Percentiles rank a stretch among this genome's conserved stretches.
Conservation (phyloP, 2,888 invertebrate genomes). For the Elmis aenea region DNA sequence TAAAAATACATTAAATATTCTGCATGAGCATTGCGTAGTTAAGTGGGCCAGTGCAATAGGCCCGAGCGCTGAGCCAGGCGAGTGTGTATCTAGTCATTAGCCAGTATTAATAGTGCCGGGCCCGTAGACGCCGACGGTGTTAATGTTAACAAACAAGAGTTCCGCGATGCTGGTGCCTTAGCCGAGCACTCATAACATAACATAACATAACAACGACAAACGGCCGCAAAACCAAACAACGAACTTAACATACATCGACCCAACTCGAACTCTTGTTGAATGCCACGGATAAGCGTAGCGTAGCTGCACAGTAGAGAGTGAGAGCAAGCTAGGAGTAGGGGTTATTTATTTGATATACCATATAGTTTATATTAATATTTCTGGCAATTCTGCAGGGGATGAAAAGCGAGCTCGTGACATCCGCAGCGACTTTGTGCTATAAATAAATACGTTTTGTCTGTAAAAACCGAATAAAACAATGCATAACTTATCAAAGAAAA, state of each 20-base stretch:
- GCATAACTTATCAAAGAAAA: slow-evolving; percentile 22
- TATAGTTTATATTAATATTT: slow-evolving; percentile 41
- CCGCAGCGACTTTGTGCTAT: slow-evolving; percentile 24
- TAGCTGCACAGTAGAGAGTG: slow-evolving; percentile 23
- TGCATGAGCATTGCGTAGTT: slow-evolving; percentile 1
- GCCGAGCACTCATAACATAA: slow-evolving; percentile 11
- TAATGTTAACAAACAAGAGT: slow-evolving; percentile 16
- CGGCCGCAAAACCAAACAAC: slow-evolving; percentile 7
- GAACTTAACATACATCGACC: slow-evolving; percentile 10
- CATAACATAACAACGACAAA: slow-evolving; percentile 20
- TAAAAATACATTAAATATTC: not conserved
- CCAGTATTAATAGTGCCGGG: slow-evolving; percentile 40
- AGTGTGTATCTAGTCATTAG: slow-evolving; percentile 48
- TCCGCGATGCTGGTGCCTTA: slow-evolving; percentile 19
- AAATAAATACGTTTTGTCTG: slow-evolving; percentile 6
- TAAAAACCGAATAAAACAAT: slow-evolving; percentile 17
- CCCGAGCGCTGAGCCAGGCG: slow-evolving; percentile 41
- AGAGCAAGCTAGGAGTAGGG: slow-evolving; percentile 31
- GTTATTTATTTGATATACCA: slow-evolving; percentile 43
- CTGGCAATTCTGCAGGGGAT: slow-evolving; percentile 42
- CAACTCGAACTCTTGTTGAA: slow-evolving; percentile 21
- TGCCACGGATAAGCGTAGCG: slow-evolving; percentile 14
- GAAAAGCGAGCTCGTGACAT: slow-evolving; percentile 29
- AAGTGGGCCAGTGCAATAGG: slow-evolving; percentile 43
- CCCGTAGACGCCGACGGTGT: slow-evolving; percentile 22